These are phyloP conservation scores for Lasioglossum zephyrum DNA, from an alignment of 2,888 invertebrate species.

Conservation along the genomic window DNA sequence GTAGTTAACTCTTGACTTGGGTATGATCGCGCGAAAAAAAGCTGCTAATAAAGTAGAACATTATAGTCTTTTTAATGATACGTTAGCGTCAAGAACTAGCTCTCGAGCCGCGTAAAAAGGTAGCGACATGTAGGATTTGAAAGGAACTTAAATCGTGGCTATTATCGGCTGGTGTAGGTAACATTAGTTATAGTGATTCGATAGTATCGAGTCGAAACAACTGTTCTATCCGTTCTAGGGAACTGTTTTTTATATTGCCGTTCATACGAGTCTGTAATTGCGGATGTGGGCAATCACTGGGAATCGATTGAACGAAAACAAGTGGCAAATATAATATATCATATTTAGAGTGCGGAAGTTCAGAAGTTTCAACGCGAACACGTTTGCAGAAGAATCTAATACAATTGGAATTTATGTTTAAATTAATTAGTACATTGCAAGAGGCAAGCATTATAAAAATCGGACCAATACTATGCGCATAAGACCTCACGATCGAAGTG, in stretches of 20 bases:
- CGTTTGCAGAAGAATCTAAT: background rate
- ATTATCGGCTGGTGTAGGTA: constrained; percentile 1
- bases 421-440: background rate
- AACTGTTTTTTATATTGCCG: background rate
- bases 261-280: background rate
- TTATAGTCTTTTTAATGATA: constrained; percentile 37
- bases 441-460: background rate
- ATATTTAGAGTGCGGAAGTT: background rate
- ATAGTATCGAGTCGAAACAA: constrained; percentile 21
- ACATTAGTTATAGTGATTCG: constrained; percentile 26
- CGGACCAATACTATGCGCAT: too few relatives aligned
- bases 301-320: background rate
- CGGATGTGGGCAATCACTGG: background rate
- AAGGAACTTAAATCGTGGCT: constrained; percentile 7
- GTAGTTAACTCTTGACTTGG: background rate
- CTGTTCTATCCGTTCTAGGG: constrained; percentile 1
- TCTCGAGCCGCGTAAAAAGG: background rate
- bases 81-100: background rate
- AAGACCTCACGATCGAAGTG: too few relatives aligned
- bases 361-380: background rate
- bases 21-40: constrained; percentile 12
- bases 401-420: background rate
- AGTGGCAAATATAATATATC: background rate
- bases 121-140: constrained; percentile 8
- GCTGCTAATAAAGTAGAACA: constrained; percentile 27